Evolutionary conservation across 2,888 invertebrate genomes (phyloP).

Genomic region (Harpagoxenus sublaevis): DNA sequence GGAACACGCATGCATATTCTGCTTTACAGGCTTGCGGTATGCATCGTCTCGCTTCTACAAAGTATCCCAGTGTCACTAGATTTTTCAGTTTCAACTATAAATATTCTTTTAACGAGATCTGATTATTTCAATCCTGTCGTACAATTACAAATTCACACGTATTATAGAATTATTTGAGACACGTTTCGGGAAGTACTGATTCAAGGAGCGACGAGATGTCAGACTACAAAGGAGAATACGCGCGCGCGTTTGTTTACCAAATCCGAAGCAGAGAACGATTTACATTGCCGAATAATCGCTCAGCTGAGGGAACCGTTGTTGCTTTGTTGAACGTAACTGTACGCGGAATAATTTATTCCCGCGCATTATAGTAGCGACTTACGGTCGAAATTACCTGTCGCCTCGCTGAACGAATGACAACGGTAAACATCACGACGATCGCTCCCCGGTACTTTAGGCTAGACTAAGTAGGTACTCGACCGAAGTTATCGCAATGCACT

Average conservation of each 20-base stretch:
- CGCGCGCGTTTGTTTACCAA: neutral
- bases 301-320: neutral
- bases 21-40: neutral
- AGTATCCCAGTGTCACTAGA: neutral
- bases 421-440: conserved; percentile 12
- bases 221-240: neutral
- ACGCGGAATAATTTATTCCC: conserved; percentile 23
- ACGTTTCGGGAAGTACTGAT: neutral
- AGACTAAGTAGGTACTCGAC: conserved; percentile 5
- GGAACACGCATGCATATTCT: conserved; percentile 35
- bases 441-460: neutral
- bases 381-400: conserved; percentile 29
- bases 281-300: conserved; percentile 14
- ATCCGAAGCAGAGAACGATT: neutral
- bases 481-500: conserved; percentile 14
- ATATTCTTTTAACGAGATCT: neutral
- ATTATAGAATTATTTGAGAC: neutral
- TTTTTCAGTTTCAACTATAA: neutral
- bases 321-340: conserved; percentile 12
- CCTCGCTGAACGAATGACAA: conserved; percentile 29
- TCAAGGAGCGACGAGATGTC: neutral
- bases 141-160: neutral
- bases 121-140: neutral
- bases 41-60: neutral
- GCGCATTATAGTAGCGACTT: conserved; percentile 2